These are phyloP conservation scores for Hirtodrosophila alboralis DNA, from an alignment of 2,888 invertebrate genomes.

Conservation along the genomic window DNA sequence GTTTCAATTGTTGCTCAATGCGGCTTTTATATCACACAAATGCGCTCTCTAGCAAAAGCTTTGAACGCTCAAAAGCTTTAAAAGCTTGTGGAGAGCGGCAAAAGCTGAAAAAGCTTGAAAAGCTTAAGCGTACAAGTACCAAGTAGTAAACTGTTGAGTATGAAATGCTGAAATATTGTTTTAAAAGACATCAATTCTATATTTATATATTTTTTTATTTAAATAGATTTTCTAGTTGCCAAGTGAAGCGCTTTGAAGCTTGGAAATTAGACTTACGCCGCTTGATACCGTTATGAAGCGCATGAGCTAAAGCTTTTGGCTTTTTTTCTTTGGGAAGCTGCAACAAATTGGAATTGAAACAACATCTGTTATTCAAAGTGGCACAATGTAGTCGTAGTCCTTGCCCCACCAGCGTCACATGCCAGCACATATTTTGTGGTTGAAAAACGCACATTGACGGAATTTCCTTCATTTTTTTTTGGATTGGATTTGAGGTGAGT, in stretches of 20 bases:
- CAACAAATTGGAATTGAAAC: conserved; percentile 61
- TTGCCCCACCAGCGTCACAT: conserved; percentile 55
- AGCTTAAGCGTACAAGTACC: too few relatives aligned
- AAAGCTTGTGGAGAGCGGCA: conserved; percentile 17
- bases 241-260: conserved; percentile 1
- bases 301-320: conserved; percentile 56
- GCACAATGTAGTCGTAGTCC: conserved; percentile 68
- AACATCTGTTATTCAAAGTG: conserved; percentile 78
- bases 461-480: conserved; percentile 59
- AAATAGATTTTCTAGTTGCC: too few relatives aligned
- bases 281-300: conserved; percentile 36
- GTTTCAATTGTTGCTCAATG: conserved; percentile 49
- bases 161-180: too few relatives aligned
- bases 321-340: too few relatives aligned
- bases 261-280: neutral
- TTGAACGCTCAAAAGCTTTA: conserved; percentile 15
- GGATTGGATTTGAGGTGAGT: conserved; percentile 56
- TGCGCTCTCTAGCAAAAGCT: conserved; percentile 17
- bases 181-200: too few relatives aligned
- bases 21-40: conserved; percentile 27
- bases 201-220: too few relatives aligned
- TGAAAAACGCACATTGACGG: conserved; percentile 42
- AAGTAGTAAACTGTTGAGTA: too few relatives aligned
- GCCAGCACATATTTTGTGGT: conserved; percentile 61
- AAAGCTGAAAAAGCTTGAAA: conserved; percentile 10